A percentile compares a stretch with the other conserved stretches of the same genome.
Evolutionary conservation across 2,113 vertebrate species (phyloP).

Genomic region (Brachyistius frenatus): DNA sequence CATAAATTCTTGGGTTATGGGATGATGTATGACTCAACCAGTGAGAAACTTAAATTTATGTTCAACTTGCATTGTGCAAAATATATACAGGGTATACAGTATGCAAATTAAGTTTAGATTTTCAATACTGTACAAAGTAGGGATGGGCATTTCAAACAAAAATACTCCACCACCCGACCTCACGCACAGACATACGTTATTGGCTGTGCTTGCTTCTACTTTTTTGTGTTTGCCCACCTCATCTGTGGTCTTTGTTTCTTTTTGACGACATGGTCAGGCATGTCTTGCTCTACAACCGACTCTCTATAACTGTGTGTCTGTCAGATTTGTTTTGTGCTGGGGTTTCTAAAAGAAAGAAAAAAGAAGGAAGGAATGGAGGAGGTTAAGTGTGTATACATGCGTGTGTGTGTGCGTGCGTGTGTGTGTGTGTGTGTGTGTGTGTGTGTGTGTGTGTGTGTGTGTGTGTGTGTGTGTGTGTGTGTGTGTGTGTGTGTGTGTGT

Average conservation of each 20-base stretch:
- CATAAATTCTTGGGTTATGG: too few relatives aligned
- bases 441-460: conserved; percentile 18
- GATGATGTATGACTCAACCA: too few relatives aligned
- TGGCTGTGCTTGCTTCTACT: conserved; percentile 24
- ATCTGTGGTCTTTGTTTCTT: conserved; percentile 21
- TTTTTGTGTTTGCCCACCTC: conserved; percentile 30
- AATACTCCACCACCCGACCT: conserved; percentile 22
- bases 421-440: conserved; percentile 7
- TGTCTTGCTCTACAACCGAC: conserved; percentile 36
- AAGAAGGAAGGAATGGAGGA: not conserved
- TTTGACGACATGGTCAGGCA: conserved; percentile 28
- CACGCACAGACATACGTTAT: not conserved
- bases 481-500: conserved; percentile 6
- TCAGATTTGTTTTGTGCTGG: conserved; percentile 44
- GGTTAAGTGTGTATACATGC: not conserved
- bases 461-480: conserved; percentile 12
- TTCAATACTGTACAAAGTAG: conserved; percentile 8
- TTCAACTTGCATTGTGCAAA: too few relatives aligned
- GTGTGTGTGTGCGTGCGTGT: not conserved
- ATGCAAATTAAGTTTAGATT: too few relatives aligned
- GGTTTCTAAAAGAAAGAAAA: conserved; percentile 30
- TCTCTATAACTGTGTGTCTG: conserved; percentile 25
- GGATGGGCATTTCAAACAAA: not conserved
- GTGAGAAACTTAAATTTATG: too few relatives aligned
- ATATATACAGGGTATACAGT: too few relatives aligned